Conservation (phyloP, 1,140 invertebrate species). For the Drosophila serrata region DNA sequence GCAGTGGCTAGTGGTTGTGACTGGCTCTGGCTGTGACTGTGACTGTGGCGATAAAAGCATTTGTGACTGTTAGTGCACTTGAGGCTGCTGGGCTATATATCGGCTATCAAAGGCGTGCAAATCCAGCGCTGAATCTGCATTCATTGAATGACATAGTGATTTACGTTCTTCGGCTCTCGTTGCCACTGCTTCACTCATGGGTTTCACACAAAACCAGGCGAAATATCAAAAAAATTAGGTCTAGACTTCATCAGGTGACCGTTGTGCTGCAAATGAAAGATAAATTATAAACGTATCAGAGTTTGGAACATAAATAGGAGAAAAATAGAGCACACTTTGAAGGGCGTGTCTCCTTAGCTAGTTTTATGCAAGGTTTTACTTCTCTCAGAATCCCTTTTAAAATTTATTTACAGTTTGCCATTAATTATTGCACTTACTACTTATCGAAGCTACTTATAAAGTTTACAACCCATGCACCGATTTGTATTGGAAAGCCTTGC, state of each 20-base stretch:
- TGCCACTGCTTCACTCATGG: slow-evolving; percentile 6
- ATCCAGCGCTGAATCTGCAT: slow-evolving; percentile 13
- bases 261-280: slow-evolving; percentile 13
- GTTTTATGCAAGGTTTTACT: no score
- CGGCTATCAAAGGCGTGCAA: slow-evolving; percentile 14
- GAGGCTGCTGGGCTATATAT: slow-evolving; percentile 14
- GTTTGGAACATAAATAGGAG: background rate
- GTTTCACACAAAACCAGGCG: slow-evolving; percentile 5
- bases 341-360: background rate
- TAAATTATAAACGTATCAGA: background rate
- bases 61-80: slow-evolving; percentile 11
- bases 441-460: slow-evolving; percentile 8
- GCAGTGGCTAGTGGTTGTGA: slow-evolving; percentile 17
- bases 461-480: background rate
- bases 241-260: slow-evolving; percentile 15
- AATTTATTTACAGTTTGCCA: background rate
- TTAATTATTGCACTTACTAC: background rate
- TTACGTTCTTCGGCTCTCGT: slow-evolving; percentile 7
- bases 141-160: slow-evolving; percentile 18
- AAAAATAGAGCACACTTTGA: background rate
- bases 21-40: slow-evolving; percentile 18
- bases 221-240: slow-evolving; percentile 6
- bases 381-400: background rate
- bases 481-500: background rate
- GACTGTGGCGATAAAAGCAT: slow-evolving; percentile 21